phyloP scores from a whole-genome alignment of 2,113 vertebrate species.

The Platichthys stellatus region DNA sequence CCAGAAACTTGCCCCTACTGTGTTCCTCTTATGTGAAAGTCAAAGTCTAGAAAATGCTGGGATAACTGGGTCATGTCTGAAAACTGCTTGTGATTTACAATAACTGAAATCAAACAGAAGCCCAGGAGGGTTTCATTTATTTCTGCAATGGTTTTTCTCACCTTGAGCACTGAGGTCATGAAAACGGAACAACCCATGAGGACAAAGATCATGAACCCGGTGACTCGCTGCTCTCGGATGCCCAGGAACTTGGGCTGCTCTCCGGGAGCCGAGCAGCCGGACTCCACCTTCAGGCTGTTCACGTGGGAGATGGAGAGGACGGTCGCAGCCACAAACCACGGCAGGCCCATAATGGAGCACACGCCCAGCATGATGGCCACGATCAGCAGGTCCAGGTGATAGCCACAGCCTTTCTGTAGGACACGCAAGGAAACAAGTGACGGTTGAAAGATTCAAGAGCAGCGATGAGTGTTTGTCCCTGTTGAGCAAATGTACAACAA shows the following conservation, averaged over 20 bases:
- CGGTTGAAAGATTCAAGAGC: neutral
- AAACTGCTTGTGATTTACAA: neutral
- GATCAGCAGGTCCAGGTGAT: constrained; percentile 93
- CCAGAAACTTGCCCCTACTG: too few species aligned
- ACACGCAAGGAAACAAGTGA: constrained; percentile 13
- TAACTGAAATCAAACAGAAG: neutral
- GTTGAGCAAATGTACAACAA: neutral
- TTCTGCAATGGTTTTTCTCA: constrained; percentile 54
- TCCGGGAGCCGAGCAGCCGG: constrained; percentile 93
- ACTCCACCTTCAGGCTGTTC: constrained; percentile 96
- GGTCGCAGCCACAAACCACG: constrained; percentile 96
- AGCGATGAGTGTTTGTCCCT: neutral
- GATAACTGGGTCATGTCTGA: too few species aligned
- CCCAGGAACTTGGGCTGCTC: constrained; percentile 96
- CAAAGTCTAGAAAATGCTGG: too few species aligned
- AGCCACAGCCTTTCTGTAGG: constrained; percentile 95
- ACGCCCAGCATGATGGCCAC: constrained; percentile 93
- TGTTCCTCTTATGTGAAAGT: too few species aligned
- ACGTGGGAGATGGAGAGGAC: constrained; percentile 97
- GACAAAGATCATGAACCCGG: constrained; percentile 93
- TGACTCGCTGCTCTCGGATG: constrained; percentile 93
- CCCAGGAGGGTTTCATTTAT: neutral
- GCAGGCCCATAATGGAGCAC: constrained; percentile 95
- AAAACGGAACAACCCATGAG: constrained; percentile 96
- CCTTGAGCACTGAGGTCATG: constrained; percentile 95